phyloP scores from a whole-genome alignment of 2,888 invertebrate genomes.

The Minunthozetes semirufus region DNA sequence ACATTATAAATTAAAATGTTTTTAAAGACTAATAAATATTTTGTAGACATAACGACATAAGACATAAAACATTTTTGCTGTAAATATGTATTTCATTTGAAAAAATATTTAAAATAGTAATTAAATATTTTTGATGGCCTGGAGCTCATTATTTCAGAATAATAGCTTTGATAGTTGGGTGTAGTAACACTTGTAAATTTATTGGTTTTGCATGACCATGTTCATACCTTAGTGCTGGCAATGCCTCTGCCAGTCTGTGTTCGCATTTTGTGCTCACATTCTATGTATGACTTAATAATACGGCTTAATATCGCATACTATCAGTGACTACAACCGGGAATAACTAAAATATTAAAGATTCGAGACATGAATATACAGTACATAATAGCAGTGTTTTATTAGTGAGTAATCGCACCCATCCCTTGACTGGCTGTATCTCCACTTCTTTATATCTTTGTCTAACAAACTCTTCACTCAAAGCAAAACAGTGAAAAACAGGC shows the following conservation, averaged over 20 bases:
- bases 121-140: conserved; percentile 26
- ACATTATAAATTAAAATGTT: conserved; percentile 11
- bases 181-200: conserved; percentile 26
- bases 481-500: background rate
- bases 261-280: background rate
- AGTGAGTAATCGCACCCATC: background rate
- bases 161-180: conserved; percentile 28
- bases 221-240: background rate
- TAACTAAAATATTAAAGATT: background rate
- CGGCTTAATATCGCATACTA: background rate
- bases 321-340: background rate
- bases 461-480: background rate
- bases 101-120: conserved; percentile 17
- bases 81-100: background rate
- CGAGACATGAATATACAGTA: background rate
- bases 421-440: background rate
- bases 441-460: background rate
- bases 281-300: background rate
- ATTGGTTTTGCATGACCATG: conserved; percentile 10
- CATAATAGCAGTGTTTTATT: background rate
- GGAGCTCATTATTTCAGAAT: conserved; percentile 19
- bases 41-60: too few relatives aligned
- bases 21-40: conserved; percentile 15
- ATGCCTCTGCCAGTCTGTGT: background rate
- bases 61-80: conserved; percentile 12